These are phyloP conservation scores for Pseudochromis fuscus DNA, from an alignment of 2,797 vertebrate genomes.

Conservation along the genomic window DNA sequence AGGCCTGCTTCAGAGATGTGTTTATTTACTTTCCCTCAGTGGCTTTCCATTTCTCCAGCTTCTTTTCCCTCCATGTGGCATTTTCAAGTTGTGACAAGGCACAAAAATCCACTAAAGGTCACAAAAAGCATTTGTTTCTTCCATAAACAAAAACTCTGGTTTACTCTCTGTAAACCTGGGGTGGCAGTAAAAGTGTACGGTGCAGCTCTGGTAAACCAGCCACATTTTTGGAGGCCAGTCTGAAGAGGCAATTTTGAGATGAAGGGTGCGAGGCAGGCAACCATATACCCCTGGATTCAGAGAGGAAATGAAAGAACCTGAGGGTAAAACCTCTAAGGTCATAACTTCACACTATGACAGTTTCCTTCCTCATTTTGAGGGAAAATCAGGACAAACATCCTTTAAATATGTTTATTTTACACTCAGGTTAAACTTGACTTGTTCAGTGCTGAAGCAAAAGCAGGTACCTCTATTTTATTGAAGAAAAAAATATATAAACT, in stretches of 20 bases:
- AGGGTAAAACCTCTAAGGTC: constrained; percentile 34
- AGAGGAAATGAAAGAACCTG: constrained; percentile 63
- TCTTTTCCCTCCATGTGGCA: constrained; percentile 36
- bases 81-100: constrained; percentile 38
- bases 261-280: constrained; percentile 28
- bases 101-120: constrained; percentile 15
- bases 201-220: constrained; percentile 15
- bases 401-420: constrained; percentile 1
- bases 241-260: constrained; percentile 19
- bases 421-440: background rate
- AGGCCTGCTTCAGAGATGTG: constrained; percentile 1
- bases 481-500: background rate
- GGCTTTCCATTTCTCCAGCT: constrained; percentile 53
- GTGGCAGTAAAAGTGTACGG: background rate
- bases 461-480: background rate
- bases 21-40: constrained; percentile 63
- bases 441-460: background rate
- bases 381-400: constrained; percentile 23
- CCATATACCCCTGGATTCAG: constrained; percentile 35
- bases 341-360: constrained; percentile 33
- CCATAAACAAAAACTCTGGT: constrained; percentile 27
- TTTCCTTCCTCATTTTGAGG: constrained; percentile 40
- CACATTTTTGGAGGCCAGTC: background rate
- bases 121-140: constrained; percentile 20
- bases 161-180: constrained; percentile 12